Evolutionary conservation across 2,113 vertebrate species (phyloP).

Genomic region (Promerops cafer): DNA sequence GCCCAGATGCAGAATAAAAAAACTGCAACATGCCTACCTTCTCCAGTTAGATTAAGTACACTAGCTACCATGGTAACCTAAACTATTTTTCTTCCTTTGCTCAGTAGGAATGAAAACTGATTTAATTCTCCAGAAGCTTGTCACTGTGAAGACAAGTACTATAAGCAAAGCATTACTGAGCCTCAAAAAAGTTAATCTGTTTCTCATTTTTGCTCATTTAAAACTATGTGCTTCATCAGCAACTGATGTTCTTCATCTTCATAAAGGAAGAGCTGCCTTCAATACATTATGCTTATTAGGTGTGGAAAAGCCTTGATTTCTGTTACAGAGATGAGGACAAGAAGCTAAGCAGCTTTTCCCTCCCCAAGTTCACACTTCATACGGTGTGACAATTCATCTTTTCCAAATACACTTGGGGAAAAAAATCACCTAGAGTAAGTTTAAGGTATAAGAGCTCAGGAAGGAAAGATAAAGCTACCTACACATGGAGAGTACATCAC

Average conservation of each 20-base stretch:
- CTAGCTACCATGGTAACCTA: constrained; percentile 71
- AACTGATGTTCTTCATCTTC: no score
- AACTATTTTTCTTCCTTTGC: constrained; percentile 75
- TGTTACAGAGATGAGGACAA: not conserved
- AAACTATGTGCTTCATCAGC: not conserved
- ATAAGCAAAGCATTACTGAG: not conserved
- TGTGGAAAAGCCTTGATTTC: not conserved
- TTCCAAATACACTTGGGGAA: not conserved
- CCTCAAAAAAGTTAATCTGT: not conserved
- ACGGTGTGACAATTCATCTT: not conserved
- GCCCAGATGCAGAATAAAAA: constrained; percentile 8
- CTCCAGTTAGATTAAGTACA: constrained; percentile 38
- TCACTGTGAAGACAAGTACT: not conserved
- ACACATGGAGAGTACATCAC: not conserved
- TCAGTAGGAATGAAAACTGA: constrained; percentile 32
- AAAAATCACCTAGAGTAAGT: not conserved
- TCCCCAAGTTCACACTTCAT: not conserved
- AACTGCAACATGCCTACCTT: constrained; percentile 20
- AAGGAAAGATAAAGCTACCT: not conserved
- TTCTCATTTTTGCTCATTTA: not conserved
- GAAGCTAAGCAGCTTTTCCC: not conserved
- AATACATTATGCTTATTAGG: not conserved
- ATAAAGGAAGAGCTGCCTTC: not conserved
- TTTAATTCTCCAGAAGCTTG: constrained; percentile 15
- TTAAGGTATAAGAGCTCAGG: not conserved